These are phyloP conservation scores for Trachymyrmex cornetzi DNA, from an alignment of 1,140 invertebrate species.

Conservation along the genomic window DNA sequence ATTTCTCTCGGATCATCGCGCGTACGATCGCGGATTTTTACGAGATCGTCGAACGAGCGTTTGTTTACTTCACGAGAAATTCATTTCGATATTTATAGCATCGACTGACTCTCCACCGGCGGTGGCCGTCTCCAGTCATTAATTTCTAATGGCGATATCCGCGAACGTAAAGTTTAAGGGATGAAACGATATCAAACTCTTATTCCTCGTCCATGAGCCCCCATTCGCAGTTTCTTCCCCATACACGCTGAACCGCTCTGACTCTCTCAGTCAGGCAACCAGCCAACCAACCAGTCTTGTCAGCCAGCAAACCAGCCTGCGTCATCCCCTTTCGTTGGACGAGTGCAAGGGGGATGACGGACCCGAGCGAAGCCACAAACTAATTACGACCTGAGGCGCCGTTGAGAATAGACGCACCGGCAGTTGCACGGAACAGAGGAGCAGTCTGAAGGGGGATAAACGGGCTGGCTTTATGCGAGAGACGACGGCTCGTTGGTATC, in stretches of 20 bases:
- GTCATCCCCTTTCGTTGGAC: slow-evolving; percentile 63
- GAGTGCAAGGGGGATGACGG: slow-evolving; percentile 78
- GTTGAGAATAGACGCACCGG: slow-evolving; percentile 79
- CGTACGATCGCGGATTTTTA: slow-evolving; percentile 46
- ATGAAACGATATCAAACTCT: slow-evolving; percentile 52
- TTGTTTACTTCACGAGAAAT: slow-evolving; percentile 20
- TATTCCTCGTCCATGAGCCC: slow-evolving; percentile 2
- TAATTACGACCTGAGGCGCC: slow-evolving; percentile 85
- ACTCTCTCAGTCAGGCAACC: slow-evolving; percentile 51
- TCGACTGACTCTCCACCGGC: background rate
- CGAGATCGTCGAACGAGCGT: background rate
- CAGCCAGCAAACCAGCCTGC: slow-evolving; percentile 72
- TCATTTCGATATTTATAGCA: slow-evolving; percentile 17
- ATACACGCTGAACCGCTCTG: background rate
- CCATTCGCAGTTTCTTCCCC: slow-evolving; percentile 53
- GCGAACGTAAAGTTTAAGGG: slow-evolving; percentile 23
- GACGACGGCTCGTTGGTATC: slow-evolving; percentile 8
- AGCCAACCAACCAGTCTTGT: slow-evolving; percentile 74
- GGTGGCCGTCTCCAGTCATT: background rate
- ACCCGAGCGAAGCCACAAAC: slow-evolving; percentile 83
- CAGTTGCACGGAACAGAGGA: slow-evolving; percentile 69
- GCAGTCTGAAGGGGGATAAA: slow-evolving; percentile 34
- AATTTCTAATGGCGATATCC: slow-evolving; percentile 17
- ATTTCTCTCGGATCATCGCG: background rate
- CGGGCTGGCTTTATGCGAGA: slow-evolving; percentile 8